Evolutionary conservation across 2,888 invertebrate species (phyloP).

Genomic region (Pheosia tremula): DNA sequence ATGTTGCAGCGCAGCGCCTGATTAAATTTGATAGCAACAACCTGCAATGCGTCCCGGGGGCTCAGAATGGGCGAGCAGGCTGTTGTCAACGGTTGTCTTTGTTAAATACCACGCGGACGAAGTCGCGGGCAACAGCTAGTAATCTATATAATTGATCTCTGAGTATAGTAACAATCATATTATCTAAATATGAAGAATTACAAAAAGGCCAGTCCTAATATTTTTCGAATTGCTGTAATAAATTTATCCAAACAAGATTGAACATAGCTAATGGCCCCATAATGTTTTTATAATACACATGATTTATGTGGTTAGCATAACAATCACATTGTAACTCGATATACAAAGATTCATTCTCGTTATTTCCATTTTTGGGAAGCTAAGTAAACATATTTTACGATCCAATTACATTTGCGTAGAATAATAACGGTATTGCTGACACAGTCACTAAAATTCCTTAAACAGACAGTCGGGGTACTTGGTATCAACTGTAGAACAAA

Average conservation of each 20-base stretch:
- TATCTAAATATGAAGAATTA: no score
- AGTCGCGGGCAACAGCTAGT: no score
- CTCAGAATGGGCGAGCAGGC: no score
- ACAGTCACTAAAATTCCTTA: slow-evolving; percentile 10
- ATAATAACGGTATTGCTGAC: slow-evolving; percentile 15
- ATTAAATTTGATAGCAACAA: no score
- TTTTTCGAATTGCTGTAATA: slow-evolving; percentile 24
- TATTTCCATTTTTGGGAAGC: neutral
- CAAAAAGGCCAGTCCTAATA: slow-evolving; percentile 1
- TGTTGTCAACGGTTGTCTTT: no score
- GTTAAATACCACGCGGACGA: no score
- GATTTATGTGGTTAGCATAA: slow-evolving; percentile 34
- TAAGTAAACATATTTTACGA: slow-evolving; percentile 16
- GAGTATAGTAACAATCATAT: no score
- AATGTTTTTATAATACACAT: slow-evolving; percentile 24
- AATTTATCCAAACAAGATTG: slow-evolving; percentile 34
- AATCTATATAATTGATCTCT: no score
- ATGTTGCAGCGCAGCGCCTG: no score
- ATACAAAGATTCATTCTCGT: neutral
- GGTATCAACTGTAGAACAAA: slow-evolving; percentile 7
- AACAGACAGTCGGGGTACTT: slow-evolving; percentile 7
- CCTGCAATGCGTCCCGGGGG: no score
- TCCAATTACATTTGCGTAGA: slow-evolving; percentile 18
- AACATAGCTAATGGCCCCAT: slow-evolving; percentile 26
- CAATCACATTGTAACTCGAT: slow-evolving; percentile 8